Evolutionary conservation across 2,888 invertebrate species (phyloP), one percentile per base, ranked within the genome.

Genomic region (Eurytoma adleriae): DNA sequence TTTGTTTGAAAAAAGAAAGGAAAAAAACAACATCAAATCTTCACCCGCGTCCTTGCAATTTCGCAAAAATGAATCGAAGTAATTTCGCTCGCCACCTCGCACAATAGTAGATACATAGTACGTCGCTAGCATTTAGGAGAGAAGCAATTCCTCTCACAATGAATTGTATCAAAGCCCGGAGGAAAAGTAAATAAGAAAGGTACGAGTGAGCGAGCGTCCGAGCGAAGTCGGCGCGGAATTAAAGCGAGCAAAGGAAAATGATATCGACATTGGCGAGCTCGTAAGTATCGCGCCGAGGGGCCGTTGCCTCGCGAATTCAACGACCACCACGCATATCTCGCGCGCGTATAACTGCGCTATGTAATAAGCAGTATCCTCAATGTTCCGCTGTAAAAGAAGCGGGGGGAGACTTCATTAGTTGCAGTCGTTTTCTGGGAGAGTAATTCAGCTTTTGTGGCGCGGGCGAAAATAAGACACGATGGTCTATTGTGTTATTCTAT

Each of bases 361-460:
- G 79, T 79, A 69, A 74, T 73, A 64, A 50, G 62, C 24, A 57
- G 27, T 20, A 67, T 16, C 14, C 18, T 13, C 20, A 30, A 40
- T 5, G 40, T 18, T 48, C 5, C 5, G 62, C 56, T 54, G 66
- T 66, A 70, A 66, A 77, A 69, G 57, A 66, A 57, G 66, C 40
- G 4, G 40, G 40, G 40, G 48, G 20, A 20, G 61, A 16, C n/a
- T 48, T 4, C n/a, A 18, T 69, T 59, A 56, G 72, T 62, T 73
- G 68, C 73, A 69, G 62, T 72, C 56, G 52, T 73, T 72, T 64
- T 77, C 69, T 77, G n/a, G n/a, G 72, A 64, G 72, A 77, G 64
- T 72, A 76, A 76, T 80, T 71, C 71, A 30, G 30, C 48, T 66
- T 80, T 80, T 76, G 71, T 56, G 66, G 30, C 66, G 13, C 24